Conservation (phyloP, 1,140 invertebrate species). For the Drosophila arizonae region DNA sequence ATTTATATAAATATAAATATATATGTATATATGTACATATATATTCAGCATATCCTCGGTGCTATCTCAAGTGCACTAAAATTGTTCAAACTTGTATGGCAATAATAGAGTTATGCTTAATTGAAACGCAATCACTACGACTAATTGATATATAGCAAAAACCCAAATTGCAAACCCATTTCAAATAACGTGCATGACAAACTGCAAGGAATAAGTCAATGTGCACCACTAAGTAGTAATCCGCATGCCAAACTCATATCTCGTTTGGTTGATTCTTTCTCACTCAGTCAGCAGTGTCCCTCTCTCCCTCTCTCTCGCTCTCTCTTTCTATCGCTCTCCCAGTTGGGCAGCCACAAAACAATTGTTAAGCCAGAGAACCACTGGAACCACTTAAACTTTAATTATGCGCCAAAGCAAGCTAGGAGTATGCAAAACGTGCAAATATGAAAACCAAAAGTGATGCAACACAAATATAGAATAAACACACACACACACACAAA, state of each 20-base stretch:
- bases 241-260: constrained; percentile 22
- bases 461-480: constrained; percentile 19
- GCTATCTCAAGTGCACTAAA: background rate
- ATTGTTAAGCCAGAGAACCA: constrained; percentile 26
- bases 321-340: background rate
- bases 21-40: constrained; percentile 2
- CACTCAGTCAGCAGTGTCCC: too few relatives aligned
- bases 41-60: background rate
- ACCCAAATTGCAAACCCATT: constrained; percentile 10
- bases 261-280: constrained; percentile 15
- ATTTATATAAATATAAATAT: constrained; percentile 4
- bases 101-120: constrained; percentile 21
- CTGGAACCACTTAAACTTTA: constrained; percentile 47
- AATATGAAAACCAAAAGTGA: constrained; percentile 72
- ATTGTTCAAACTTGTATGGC: constrained; percentile 3
- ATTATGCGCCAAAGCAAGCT: constrained; percentile 59
- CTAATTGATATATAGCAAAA: constrained; percentile 11
- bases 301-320: background rate
- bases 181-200: constrained; percentile 20
- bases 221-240: constrained; percentile 11
- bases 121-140: constrained; percentile 7
- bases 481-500: background rate
- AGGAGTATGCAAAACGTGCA: constrained; percentile 54
- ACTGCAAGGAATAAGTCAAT: constrained; percentile 32
- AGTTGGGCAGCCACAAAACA: constrained; percentile 31